Evolutionary conservation across 2,113 vertebrate species (phyloP), one percentile per base, ranked within the genome.

Genomic region (Eulacestoma nigropectus): DNA sequence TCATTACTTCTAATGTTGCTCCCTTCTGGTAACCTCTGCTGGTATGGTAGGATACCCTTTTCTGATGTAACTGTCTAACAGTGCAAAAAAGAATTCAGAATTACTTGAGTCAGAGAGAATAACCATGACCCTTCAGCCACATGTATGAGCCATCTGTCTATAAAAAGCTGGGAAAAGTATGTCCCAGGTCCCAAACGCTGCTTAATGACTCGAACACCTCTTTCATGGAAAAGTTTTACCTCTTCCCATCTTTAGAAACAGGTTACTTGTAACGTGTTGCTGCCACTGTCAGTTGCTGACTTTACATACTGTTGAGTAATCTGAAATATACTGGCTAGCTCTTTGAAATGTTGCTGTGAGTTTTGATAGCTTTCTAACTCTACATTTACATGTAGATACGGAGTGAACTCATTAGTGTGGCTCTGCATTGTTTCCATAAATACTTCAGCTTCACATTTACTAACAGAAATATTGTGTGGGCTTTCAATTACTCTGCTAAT

Each of bases 371-470:
- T 94, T 80, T 88, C 76, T 76, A 74, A 67, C 9, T 77, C 74
- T 78, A 63, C 56, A 50, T 82, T 84, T 84, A 29, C 4, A 29
- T 23, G 46, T 33, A 44, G 83, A 64, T 63, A 57, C 53, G 15
- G 26, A 62, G 30, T 90, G 44, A 93, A 88, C 89, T 80, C 84
- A 37, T 83, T 79, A 78, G 16, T 44, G 62, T 46, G 50, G 64
- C 21, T 79, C 87, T 80, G 64, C 55, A 83, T 97, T 92, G 59
- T 96, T 95, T 87, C 77, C 57, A 76, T 84, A 93, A 96, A 88
- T 92, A 93, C 46, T 93, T 87, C 65, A 84, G 75, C 37, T 88
- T 86, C 87, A 52, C 25, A 11, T 85, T 95, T 94, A 50, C 67
- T 74, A 85, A 78, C 67, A 91, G 87, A 57, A 90, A 78, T 89